phyloP scores from a whole-genome alignment of 2,113 vertebrate genomes.

The Egretta garzetta region DNA sequence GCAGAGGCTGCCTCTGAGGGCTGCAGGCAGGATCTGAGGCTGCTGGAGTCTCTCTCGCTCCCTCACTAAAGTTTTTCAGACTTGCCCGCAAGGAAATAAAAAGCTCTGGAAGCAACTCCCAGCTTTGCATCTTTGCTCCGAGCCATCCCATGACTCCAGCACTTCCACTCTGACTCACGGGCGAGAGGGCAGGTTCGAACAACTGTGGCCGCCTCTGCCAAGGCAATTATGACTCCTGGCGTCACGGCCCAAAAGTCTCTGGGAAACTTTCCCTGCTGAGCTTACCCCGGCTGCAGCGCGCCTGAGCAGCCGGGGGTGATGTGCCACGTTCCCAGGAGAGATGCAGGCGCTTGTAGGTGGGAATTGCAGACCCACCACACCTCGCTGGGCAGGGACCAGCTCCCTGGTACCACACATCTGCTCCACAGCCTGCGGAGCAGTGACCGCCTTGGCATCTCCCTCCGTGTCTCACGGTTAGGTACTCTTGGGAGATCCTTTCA shows the following conservation, averaged over 20 bases:
- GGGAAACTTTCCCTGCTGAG: constrained; percentile 20
- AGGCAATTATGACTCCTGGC: not conserved
- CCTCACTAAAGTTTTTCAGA: not conserved
- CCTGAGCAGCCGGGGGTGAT: not conserved
- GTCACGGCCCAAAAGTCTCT: not conserved
- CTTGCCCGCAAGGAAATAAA: not conserved
- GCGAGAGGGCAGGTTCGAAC: constrained; percentile 40
- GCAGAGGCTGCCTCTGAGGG: not conserved
- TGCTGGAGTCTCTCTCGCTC: not conserved
- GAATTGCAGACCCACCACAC: not conserved
- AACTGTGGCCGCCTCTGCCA: constrained; percentile 16
- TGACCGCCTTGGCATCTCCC: not conserved
- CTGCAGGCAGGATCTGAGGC: not conserved
- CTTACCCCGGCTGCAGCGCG: not conserved
- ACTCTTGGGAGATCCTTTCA: not conserved
- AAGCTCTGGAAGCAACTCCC: constrained; percentile 8
- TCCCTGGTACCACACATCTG: not conserved
- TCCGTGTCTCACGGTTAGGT: fast-evolving
- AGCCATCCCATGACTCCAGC: not conserved
- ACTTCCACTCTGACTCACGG: constrained; percentile 42
- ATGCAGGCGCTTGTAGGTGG: no score
- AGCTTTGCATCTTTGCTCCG: constrained; percentile 1
- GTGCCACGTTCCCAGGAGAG: not conserved
- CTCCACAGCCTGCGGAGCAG: not conserved
- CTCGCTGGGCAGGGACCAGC: not conserved